A percentile compares a stretch with the other conserved stretches of the same genome.
Conservation (phyloP, 2,888 invertebrate genomes). For the Lepidochrysops patricia region DNA sequence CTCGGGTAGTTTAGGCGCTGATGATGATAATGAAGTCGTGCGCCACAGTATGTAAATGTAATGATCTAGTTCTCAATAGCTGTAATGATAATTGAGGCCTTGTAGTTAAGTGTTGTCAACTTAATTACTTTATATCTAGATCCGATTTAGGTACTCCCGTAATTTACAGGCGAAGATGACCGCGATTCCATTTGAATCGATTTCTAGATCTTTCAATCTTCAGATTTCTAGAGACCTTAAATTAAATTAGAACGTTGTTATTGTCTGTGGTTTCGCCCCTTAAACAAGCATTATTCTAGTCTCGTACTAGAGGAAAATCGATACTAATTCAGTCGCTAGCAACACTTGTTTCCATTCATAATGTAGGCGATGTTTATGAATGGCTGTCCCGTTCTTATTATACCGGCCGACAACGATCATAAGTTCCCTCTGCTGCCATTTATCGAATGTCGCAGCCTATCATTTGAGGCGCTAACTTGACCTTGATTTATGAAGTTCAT, state of each 20-base stretch:
- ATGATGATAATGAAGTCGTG: slow-evolving; percentile 1
- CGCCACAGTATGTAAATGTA: slow-evolving; percentile 2
- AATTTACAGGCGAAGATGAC: background rate
- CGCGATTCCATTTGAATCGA: background rate
- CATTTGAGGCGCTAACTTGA: slow-evolving; percentile 46
- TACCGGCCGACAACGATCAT: slow-evolving; percentile 50
- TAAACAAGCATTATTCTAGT: background rate
- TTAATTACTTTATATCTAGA: background rate
- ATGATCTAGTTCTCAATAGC: slow-evolving; percentile 1
- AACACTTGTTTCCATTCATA: slow-evolving; percentile 62
- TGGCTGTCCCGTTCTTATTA: slow-evolving; percentile 58
- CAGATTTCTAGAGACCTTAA: too few species aligned
- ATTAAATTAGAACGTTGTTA: background rate
- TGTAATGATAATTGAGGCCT: slow-evolving; percentile 3
- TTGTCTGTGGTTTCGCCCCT: background rate
- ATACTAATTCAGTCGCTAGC: slow-evolving; percentile 49
- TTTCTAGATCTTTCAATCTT: background rate
- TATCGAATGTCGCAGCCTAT: slow-evolving; percentile 51
- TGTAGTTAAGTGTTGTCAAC: slow-evolving; percentile 1
- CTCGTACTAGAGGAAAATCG: background rate
- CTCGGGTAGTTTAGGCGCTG: background rate
- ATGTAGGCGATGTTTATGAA: slow-evolving; percentile 64
- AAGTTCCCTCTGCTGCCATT: slow-evolving; percentile 62
- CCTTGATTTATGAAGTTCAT: slow-evolving; percentile 59
- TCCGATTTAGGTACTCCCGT: background rate